Evolutionary conservation across 1,140 invertebrate species (phyloP).

Genomic region (Paralvinella palmiformis): DNA sequence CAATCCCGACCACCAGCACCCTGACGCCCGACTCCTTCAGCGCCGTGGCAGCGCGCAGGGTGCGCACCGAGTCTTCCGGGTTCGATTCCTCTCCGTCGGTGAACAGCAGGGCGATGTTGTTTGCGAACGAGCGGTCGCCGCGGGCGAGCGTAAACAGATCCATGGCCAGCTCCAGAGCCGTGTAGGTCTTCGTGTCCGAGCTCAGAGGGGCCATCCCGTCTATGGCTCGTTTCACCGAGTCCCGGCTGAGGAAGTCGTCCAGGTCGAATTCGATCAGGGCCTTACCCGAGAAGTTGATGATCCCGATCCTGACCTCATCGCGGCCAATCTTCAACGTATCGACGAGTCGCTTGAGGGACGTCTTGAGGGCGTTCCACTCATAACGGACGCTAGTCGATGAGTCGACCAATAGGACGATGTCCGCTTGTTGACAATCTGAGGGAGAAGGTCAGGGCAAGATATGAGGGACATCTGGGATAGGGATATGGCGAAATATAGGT

Average conservation of each 20-base stretch:
- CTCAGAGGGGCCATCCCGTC: no score
- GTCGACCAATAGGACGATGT: slow-evolving; percentile 18
- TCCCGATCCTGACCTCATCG: background rate
- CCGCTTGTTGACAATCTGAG: slow-evolving; percentile 7
- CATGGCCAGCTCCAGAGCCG: background rate
- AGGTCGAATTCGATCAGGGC: slow-evolving; percentile 5
- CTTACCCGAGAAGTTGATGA: slow-evolving; percentile 10
- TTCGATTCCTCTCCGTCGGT: background rate
- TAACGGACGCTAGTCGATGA: slow-evolving; percentile 15
- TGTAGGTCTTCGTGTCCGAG: background rate
- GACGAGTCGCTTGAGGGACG: background rate
- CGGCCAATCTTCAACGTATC: background rate
- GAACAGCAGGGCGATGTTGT: background rate
- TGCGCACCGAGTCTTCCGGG: background rate
- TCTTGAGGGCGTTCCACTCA: slow-evolving; percentile 4
- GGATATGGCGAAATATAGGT: no score
- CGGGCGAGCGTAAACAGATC: background rate
- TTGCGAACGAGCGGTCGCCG: background rate
- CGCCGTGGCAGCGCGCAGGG: background rate
- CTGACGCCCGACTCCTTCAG: no score
- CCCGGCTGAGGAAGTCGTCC: background rate
- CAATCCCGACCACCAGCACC: background rate
- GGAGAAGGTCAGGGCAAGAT: no score
- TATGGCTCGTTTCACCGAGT: background rate
- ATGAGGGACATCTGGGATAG: no score